Base-by-base conservation (phyloP, 2,113 vertebrate species). In the Platichthys flesus region DNA sequence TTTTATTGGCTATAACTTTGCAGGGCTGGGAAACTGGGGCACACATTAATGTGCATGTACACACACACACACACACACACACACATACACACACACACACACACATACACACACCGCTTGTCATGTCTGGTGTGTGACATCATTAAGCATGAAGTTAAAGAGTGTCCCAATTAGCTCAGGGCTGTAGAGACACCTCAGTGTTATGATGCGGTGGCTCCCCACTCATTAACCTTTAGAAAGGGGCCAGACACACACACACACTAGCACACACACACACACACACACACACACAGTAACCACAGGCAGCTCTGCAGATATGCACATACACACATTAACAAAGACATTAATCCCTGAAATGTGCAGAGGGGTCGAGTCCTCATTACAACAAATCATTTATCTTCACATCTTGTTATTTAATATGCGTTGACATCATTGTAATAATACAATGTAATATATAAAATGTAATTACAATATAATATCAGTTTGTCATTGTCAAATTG, bases 201-300 rank as follows among this genome's bases (percentile, higher is more conserved):
- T 73, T 74, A 83, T 47, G 64, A 66, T 57, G 73, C 51, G 49
- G 69, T 59, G 81, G 81, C 79, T 85, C 76, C 79, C 83, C 64
- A 45, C 79, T 86, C 81, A 88, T 90, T 91, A 91, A 91, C 85
- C 86, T 91, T 90, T 86, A 79, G 61, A 85, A 57, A 79, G 62
- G 49, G 40, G 26, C 54, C 82, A 74, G 15, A 77, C 84, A 83
- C 1, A 23, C 59, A 57, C 0, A 57, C 61, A 26, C 52, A 81
- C 64, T 24, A 2, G 58, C 60, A 35, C 24, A 47, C 18, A 67
- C 64, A 55, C 68, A 64, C 37, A 9, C 57, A 42, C 18, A 68
- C 70, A 51, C 71, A 58, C 9, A 31, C 66, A 62, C 37, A 28
- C 3, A 35, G 42, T 52, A 14, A 64, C 59, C 65, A 66, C 52